These are phyloP conservation scores for Nothoprocta pentlandii DNA, from an alignment of 2,113 vertebrate genomes.

Conservation along the genomic window DNA sequence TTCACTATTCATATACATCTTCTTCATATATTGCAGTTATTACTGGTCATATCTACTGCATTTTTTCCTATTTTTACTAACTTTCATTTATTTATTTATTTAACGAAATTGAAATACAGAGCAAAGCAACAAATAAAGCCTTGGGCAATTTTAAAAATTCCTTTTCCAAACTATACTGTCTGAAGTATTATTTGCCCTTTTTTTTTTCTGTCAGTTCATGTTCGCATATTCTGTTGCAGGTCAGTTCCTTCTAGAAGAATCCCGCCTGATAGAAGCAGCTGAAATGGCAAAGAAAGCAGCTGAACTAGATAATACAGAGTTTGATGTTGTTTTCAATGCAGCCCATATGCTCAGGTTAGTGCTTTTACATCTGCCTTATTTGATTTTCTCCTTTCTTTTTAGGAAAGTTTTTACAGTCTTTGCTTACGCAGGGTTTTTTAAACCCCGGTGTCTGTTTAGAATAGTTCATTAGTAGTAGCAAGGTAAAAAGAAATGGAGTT, in stretches of 20 bases:
- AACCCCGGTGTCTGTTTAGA: neutral
- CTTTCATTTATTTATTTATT: neutral
- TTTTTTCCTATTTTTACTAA: neutral
- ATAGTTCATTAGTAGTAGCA: neutral
- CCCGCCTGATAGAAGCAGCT: constrained; percentile 92
- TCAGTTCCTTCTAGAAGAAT: constrained; percentile 97
- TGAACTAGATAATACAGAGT: constrained; percentile 90
- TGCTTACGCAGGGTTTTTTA: neutral
- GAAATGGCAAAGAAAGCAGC: constrained; percentile 98
- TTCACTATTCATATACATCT: neutral
- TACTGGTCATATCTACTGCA: neutral
- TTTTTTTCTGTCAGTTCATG: neutral
- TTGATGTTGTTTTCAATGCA: constrained; percentile 98
- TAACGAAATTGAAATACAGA: neutral
- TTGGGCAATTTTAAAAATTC: neutral
- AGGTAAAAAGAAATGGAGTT: neutral
- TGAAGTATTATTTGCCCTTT: neutral
- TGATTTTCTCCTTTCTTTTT: neutral
- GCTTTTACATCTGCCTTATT: neutral
- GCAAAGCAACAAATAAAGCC: neutral
- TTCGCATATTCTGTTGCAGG: constrained; percentile 76
- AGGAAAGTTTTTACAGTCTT: neutral
- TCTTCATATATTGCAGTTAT: neutral
- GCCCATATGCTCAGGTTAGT: constrained; percentile 98
- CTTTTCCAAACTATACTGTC: neutral